These are phyloP conservation scores for Beroe ovata DNA, from an alignment of 37 sponge, comb jelly and placozoan genomes.

Conservation along the genomic window DNA sequence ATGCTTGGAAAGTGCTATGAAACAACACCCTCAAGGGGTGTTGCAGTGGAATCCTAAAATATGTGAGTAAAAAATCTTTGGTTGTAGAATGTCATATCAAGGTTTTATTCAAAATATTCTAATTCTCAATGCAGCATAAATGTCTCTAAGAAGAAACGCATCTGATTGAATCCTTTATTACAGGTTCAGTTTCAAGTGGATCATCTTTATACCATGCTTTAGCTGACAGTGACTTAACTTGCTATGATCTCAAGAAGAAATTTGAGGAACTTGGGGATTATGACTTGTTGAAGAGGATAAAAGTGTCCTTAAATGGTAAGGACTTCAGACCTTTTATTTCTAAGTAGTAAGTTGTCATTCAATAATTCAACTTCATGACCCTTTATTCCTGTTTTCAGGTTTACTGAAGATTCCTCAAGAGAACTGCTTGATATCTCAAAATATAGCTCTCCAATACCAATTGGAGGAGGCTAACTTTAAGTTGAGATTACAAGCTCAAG, in stretches of 20 bases:
- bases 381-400: too few relatives aligned
- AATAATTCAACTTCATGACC: too few relatives aligned
- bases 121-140: too few relatives aligned
- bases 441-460: conserved; percentile 2
- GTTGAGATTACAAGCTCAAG: not conserved
- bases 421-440: conserved; percentile 15
- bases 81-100: not conserved
- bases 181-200: not conserved
- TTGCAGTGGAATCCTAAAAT: not conserved
- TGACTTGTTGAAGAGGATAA: not conserved
- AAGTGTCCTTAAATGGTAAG: not conserved
- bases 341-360: too few relatives aligned
- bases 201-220: not conserved
- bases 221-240: not conserved
- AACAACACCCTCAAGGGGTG: not conserved
- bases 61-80: not conserved
- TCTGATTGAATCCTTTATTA: not conserved
- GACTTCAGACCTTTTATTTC: not conserved
- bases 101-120: too few relatives aligned
- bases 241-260: not conserved
- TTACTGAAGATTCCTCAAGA: not conserved
- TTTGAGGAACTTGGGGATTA: not conserved
- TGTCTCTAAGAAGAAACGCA: not conserved
- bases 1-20: not conserved
- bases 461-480: not conserved